These are phyloP conservation scores for Poeciliopsis paucimaculata DNA, from an alignment of 2,797 vertebrate species.

Conservation along the genomic window DNA sequence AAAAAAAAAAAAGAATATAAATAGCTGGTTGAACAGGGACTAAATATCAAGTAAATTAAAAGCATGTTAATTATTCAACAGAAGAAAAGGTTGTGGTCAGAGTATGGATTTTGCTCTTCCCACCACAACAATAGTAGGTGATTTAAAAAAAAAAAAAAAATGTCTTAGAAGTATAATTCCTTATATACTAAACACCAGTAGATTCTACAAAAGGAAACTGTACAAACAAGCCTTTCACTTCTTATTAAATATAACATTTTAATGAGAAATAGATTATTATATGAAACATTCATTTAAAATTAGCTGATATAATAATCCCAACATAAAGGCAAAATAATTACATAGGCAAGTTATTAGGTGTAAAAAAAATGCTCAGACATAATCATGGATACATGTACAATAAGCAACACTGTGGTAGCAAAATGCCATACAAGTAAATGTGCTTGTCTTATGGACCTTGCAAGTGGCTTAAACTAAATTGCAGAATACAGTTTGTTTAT, in stretches of 20 bases:
- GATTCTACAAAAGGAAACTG: conserved; percentile 41
- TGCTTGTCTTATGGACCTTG: conserved; percentile 79
- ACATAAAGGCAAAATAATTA: conserved; percentile 84
- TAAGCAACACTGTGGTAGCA: conserved; percentile 76
- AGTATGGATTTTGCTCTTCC: neutral
- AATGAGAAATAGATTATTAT: conserved; percentile 90
- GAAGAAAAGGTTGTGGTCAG: neutral
- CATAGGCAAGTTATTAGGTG: conserved; percentile 84
- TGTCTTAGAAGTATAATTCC: conserved; percentile 3
- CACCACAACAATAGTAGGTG: neutral
- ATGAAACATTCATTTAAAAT: conserved; percentile 90
- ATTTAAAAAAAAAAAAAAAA: neutral
- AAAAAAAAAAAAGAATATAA: neutral
- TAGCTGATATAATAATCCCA: conserved; percentile 83
- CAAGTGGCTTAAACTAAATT: conserved; percentile 67
- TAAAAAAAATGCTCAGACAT: conserved; percentile 75
- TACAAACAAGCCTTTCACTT: conserved; percentile 80
- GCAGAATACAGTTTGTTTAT: conserved; percentile 65
- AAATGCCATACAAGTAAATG: conserved; percentile 71
- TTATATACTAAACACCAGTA: neutral
- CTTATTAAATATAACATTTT: conserved; percentile 90
- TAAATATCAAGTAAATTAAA: neutral
- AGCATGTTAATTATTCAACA: neutral
- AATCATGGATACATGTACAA: conserved; percentile 75
- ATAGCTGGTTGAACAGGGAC: neutral